Percentiles rank a stretch among this genome's conserved stretches.
Evolutionary conservation across 2,888 invertebrate genomes (phyloP).

Genomic region (Cordylochernes scorpioides): DNA sequence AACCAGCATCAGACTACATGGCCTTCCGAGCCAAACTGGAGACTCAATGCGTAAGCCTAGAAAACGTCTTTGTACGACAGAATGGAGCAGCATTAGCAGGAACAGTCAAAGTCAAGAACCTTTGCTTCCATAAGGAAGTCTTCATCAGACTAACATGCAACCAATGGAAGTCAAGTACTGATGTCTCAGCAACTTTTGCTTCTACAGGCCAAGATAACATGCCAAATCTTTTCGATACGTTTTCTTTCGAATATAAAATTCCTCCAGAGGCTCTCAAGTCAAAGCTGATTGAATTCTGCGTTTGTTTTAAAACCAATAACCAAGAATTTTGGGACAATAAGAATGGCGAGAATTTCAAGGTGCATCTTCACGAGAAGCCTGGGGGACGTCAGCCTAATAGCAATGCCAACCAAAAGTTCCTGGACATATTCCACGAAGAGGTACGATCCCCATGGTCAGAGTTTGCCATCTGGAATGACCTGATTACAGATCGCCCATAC

Average conservation of each 20-base stretch:
- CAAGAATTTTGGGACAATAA: conserved; percentile 75
- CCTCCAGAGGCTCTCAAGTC: conserved; percentile 21
- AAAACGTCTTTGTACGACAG: conserved; percentile 70
- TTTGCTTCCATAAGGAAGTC: conserved; percentile 63
- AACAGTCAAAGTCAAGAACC: conserved; percentile 72
- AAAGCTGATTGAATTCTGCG: conserved; percentile 47
- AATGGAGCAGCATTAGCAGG: conserved; percentile 49
- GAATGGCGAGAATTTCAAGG: conserved; percentile 40
- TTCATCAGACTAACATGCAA: conserved; percentile 50
- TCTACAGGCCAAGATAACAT: conserved; percentile 21
- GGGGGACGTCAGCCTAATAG: too few species aligned
- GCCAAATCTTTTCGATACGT: conserved; percentile 44
- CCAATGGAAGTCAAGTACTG: conserved; percentile 52
- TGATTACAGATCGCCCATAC: conserved; percentile 30
- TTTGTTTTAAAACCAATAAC: conserved; percentile 44
- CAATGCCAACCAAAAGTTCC: conserved; percentile 11
- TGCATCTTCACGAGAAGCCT: too few species aligned
- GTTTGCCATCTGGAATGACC: conserved; percentile 31
- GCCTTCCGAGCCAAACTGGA: conserved; percentile 55
- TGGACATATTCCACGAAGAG: too few species aligned
- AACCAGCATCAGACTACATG: conserved; percentile 76
- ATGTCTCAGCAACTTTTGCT: conserved; percentile 43
- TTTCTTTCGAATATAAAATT: conserved; percentile 50
- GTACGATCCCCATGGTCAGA: conserved; percentile 31
- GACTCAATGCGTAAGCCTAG: conserved; percentile 48